Evolutionary conservation across 2,113 vertebrate species (phyloP), one percentile per base, ranked within the genome.

Genomic region (Ceuthmochares aereus): DNA sequence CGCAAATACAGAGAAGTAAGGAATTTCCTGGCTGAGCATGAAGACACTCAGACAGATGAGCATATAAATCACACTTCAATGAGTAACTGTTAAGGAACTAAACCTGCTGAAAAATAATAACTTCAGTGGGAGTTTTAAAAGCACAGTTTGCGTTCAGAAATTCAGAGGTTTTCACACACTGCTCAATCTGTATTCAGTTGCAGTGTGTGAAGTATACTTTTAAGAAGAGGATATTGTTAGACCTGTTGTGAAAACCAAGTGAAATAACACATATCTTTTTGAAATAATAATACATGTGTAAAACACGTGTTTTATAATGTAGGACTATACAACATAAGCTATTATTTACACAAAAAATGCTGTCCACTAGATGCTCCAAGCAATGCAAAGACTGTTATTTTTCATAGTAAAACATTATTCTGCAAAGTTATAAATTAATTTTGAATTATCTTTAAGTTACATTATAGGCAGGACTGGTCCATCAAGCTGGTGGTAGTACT

Each of bases 71-170:
- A 84, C 34, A 52, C 60, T 89, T 80, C 56, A 84, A 0, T 79
- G 68, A 78, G 55, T 87, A 74, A 79, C 32, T 94, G 19, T 86
- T 90, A 79, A 82, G 74, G 89, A 81, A 81, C n/a, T 82, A 96
- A 96, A 94, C 62, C 64, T 86, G 64, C 27, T 91, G 64, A 94
- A 91, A 68, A 93, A 73, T 84, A 93, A 47, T 19, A 67, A 84
- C 54, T 72, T 94, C 16, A 60, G 87, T 43, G 77, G 34, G 23
- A 90, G 49, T 92, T 95, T 94, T 69, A 92, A 91, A 95, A 93
- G 42, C 60, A 45, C 11, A 7, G 45, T 19, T 88, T 94, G 32
- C 45, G 10, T 90, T 87, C 29, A 45, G 55, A 89, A 68, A 66
- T 63, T 90, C 69, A 67, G n/a, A 75, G 91, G 26, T 58, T 79